A percentile compares a stretch with the other conserved stretches of the same genome.
phyloP scores from a whole-genome alignment of 2,888 invertebrate genomes.

The Globia sparganii region DNA sequence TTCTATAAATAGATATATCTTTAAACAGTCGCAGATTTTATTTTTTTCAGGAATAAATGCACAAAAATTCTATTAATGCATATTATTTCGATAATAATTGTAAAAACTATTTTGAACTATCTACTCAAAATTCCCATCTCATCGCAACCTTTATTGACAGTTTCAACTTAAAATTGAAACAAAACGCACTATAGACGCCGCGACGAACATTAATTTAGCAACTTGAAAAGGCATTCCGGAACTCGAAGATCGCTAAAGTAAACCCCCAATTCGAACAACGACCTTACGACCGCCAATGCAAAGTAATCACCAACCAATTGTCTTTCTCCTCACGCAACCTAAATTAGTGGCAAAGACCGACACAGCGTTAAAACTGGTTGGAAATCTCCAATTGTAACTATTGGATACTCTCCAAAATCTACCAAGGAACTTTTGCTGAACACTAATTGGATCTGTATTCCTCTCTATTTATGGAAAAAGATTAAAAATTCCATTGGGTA shows the following conservation, averaged over 20 bases:
- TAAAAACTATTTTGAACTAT: background rate
- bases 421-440: constrained; percentile 80
- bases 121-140: background rate
- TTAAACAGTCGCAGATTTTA: background rate
- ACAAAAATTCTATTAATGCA: no score
- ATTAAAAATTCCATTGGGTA: constrained; percentile 50
- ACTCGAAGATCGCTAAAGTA: constrained; percentile 22
- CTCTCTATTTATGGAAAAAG: constrained; percentile 68
- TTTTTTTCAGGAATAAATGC: background rate
- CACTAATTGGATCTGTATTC: constrained; percentile 87
- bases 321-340: constrained; percentile 74
- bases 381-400: constrained; percentile 81
- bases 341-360: constrained; percentile 78
- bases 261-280: constrained; percentile 48
- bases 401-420: constrained; percentile 85
- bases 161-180: background rate
- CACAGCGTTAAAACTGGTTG: constrained; percentile 72
- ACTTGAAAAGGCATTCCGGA: constrained; percentile 24
- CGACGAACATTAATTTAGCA: background rate
- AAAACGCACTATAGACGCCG: background rate
- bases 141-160: background rate
- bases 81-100: background rate
- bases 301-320: constrained; percentile 75
- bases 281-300: constrained; percentile 55
- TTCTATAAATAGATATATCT: background rate